phyloP scores from a whole-genome alignment of 2,797 vertebrate genomes.

The Selene dorsalis region DNA sequence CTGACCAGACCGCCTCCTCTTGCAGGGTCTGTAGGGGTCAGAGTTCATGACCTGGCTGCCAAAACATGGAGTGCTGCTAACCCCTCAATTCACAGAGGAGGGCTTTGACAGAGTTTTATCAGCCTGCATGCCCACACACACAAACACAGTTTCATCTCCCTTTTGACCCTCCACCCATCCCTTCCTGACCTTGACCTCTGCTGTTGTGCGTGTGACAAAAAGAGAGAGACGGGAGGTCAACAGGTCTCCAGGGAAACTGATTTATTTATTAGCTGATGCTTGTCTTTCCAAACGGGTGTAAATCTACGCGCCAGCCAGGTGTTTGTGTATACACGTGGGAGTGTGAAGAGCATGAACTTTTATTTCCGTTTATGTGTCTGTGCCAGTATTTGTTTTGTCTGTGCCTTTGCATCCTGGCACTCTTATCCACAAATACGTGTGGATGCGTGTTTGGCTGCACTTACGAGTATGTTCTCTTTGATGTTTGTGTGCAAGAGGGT shows the following conservation, averaged over 20 bases:
- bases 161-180: slow-evolving; percentile 67
- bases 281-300: slow-evolving; percentile 68
- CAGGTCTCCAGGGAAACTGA: slow-evolving; percentile 55
- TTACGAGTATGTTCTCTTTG: slow-evolving; percentile 39
- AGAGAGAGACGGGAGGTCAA: slow-evolving; percentile 49
- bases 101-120: slow-evolving; percentile 49
- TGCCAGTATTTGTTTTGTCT: slow-evolving; percentile 52
- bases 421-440: slow-evolving; percentile 29
- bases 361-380: slow-evolving; percentile 36
- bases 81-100: slow-evolving; percentile 19
- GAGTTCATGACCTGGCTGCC: slow-evolving; percentile 68
- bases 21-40: slow-evolving; percentile 67
- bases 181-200: slow-evolving; percentile 76
- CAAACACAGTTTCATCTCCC: slow-evolving; percentile 45
- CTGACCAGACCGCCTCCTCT: slow-evolving; percentile 55
- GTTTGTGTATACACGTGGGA: slow-evolving; percentile 32
- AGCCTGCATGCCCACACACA: slow-evolving; percentile 14
- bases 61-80: slow-evolving; percentile 64
- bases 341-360: slow-evolving; percentile 34
- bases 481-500: slow-evolving; percentile 32
- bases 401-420: slow-evolving; percentile 42
- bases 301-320: slow-evolving; percentile 51
- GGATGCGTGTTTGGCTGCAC: slow-evolving; percentile 52
- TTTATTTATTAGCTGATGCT: slow-evolving; percentile 74
- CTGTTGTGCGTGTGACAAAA: slow-evolving; percentile 52